phyloP scores from a whole-genome alignment of 2,888 invertebrate species.

The Pollenia amentaria region DNA sequence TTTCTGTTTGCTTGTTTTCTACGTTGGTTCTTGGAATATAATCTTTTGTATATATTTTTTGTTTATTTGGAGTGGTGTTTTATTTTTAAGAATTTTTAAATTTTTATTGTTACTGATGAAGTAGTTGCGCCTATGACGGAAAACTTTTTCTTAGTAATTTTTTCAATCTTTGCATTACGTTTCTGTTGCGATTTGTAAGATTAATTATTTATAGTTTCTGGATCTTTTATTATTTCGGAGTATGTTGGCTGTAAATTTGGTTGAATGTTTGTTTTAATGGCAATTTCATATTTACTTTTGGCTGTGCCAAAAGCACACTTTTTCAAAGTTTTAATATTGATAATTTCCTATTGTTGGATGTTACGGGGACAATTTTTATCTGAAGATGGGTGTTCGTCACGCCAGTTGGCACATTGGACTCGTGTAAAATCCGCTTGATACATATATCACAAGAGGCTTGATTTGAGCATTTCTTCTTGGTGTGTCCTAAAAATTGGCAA shows the following conservation, averaged over 20 bases:
- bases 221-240: neutral
- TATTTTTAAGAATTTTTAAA: too few species aligned
- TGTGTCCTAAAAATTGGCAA: constrained; percentile 51
- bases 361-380: constrained; percentile 23
- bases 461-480: constrained; percentile 13
- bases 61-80: too few species aligned
- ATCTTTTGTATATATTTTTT: too few species aligned
- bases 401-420: constrained; percentile 30
- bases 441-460: constrained; percentile 5
- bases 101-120: too few species aligned
- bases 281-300: constrained; percentile 4
- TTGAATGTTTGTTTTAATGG: neutral
- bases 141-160: too few species aligned
- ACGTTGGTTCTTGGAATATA: too few species aligned
- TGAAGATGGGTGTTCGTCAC: constrained; percentile 10
- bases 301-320: constrained; percentile 14
- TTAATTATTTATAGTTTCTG: too few species aligned
- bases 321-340: neutral
- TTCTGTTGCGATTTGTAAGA: too few species aligned
- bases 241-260: neutral
- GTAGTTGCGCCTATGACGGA: too few species aligned
- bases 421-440: neutral
- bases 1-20: too few species aligned
- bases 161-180: too few species aligned
- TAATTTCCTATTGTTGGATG: constrained; percentile 20